These are phyloP conservation scores for Boleophthalmus pectinirostris DNA, from an alignment of 2,113 vertebrate species.

Conservation along the genomic window DNA sequence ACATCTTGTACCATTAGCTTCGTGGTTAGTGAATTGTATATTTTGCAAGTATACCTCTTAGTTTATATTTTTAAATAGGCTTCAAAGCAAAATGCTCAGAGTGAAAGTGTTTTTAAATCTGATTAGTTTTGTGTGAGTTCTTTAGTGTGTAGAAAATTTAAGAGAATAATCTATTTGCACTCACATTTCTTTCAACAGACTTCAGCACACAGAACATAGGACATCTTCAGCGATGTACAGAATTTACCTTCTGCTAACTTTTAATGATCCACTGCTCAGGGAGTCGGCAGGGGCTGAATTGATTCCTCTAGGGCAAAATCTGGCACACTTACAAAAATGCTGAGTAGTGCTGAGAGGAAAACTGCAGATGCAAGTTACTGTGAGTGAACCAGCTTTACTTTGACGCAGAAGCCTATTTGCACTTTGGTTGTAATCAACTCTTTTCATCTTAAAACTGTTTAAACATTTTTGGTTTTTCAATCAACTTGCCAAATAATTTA, in stretches of 20 bases:
- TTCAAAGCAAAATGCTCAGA: background rate
- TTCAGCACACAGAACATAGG: conserved; percentile 4
- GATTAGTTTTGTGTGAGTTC: background rate
- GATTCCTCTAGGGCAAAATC: conserved; percentile 38
- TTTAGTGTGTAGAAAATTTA: conserved; percentile 2
- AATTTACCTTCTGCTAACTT: conserved; percentile 18
- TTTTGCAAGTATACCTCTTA: conserved; percentile 4
- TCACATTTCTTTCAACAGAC: background rate
- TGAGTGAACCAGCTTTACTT: conserved; percentile 22
- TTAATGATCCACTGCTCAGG: conserved; percentile 40
- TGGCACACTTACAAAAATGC: conserved; percentile 39
- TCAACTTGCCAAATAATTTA: conserved; percentile 5
- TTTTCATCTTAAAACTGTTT: conserved; percentile 13
- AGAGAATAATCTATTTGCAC: conserved; percentile 1
- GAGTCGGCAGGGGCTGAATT: conserved; percentile 33
- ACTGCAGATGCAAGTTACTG: conserved; percentile 16
- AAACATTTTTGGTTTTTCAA: background rate
- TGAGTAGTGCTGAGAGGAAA: conserved; percentile 28
- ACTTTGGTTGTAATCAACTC: conserved; percentile 10
- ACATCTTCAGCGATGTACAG: conserved; percentile 3
- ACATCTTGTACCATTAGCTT: background rate
- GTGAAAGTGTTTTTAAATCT: background rate
- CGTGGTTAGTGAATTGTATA: background rate
- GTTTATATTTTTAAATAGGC: conserved; percentile 6
- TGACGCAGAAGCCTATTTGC: conserved; percentile 15